Base-by-base conservation (phyloP, 1,140 invertebrate genomes). In the Cotesia glomerata region DNA sequence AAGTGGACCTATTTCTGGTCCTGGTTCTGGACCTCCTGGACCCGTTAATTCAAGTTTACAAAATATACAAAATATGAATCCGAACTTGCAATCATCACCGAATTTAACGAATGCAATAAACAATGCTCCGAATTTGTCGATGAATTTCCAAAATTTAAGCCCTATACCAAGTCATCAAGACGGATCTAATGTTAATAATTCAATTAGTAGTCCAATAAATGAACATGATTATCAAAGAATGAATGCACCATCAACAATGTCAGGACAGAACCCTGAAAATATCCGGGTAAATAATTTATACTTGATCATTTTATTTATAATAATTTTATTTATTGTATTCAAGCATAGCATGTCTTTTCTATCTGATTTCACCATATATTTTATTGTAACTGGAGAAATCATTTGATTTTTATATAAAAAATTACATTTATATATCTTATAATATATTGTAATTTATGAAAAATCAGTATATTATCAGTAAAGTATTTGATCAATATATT, bases 71-170 rank as follows among this genome's bases (percentile, higher is more conserved):
- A 87, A 87, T 78, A 80, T 87, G 8, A 87, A 87, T 78, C 86
- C 86, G 51, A 87, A 87, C 75, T 87, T 87, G 85, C 86, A 87
- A 56, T 87, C 86, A 2, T 87, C 86, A 7, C 86, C 86, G 11
- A 87, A 87, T 72, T 78, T 85, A 69, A 79, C 83, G 51, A 81
- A 87, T 34, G 64, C 79, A 9, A 79, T 77, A 59, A 74, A 79
- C n/a, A 86, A 84, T 63, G 75, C 81, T 35, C 80, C 81, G 18
- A 87, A 86, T 74, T 76, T 87, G 61, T 86, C 85, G 5, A 71
- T 87, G n/a, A 87, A 87, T 77, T 87, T 87, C 72, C 85, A 87
- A 80, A 86, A 87, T 77, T 82, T 87, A 70, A 87, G 86, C 77
- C 86, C 86, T 4, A 87, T 87, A 74, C 77, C 81, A 51, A 87